phyloP scores from a whole-genome alignment of 2,797 vertebrate genomes.

The Macrochelys suwanniensis region DNA sequence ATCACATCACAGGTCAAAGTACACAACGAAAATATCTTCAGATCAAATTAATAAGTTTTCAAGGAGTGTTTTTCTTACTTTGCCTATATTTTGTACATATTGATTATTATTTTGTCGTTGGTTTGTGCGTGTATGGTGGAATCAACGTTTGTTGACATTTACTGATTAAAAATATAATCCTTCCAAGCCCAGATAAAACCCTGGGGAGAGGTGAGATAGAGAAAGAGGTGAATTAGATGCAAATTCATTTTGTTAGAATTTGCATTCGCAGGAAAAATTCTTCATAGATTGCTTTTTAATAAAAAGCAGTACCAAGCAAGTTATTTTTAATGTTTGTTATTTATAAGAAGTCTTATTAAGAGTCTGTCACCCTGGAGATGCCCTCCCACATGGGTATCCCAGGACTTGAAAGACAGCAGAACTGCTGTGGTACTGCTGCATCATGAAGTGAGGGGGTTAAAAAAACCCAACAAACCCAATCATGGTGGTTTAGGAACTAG shows the following conservation, averaged over 20 bases:
- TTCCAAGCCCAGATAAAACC: not conserved
- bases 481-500: not conserved
- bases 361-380: not conserved
- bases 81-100: too few species aligned
- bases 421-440: accelerated
- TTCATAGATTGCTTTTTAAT: not conserved
- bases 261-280: not conserved
- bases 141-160: too few species aligned
- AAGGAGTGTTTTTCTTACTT: too few species aligned
- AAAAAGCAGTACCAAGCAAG: not conserved
- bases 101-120: too few species aligned
- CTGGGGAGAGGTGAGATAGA: not conserved
- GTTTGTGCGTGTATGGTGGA: too few species aligned
- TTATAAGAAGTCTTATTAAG: not conserved
- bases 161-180: too few species aligned
- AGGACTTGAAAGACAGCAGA: not conserved
- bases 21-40: too few species aligned
- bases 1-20: too few species aligned
- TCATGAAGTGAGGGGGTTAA: not conserved
- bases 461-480: too few species aligned
- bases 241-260: not conserved
- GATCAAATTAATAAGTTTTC: too few species aligned
- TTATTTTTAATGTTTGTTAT: too few species aligned
- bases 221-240: not conserved
- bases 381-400: not conserved